Evolutionary conservation across 2,113 vertebrate genomes (phyloP), one percentile per base, ranked within the genome.

Genomic region (Engraulis encrasicolus): DNA sequence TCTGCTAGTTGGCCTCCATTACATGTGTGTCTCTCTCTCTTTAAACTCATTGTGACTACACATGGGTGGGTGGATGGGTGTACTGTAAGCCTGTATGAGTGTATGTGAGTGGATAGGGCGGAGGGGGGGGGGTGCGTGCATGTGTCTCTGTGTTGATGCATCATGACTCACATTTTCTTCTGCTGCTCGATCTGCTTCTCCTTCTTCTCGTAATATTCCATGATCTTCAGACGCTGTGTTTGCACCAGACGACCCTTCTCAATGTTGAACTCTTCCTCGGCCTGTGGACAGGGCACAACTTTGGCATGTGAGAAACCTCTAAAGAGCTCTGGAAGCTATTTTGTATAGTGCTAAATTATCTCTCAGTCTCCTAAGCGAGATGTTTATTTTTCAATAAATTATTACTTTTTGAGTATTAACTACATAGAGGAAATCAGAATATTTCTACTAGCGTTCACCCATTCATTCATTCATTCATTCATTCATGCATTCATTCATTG

Each of bases 191-290:
- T 99, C 91, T 99, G 98, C 88, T 99, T 99, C 89, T 99, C 98
- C 85, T 99, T 99, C 94, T 99, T 99, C 92, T 99, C 98, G 40
- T 99, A 99, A 87, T 99, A 99, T 85, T 99, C 98, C 98, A 99
- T 99, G 58, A 99, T 99, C 94, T 99, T 99, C 93, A 99, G 93
- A 87, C 98, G 96, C 91, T 99, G 98, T 5, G 98, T 99, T 88
- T 99, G 98, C 83, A 99, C 98, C 86, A 99, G 95, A 0, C 98
- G 97, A 81, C 98, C 98, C 89, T 99, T 99, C 93, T 99, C 98
- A 50, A 99, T 99, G 95, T 99, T 99, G 92, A 99, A 99, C 94
- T 99, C 98, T 89, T 99, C 98, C 90, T 99, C 98, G 45, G 98
- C 98, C 98, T 99, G 87, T 1, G 90, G 89, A 83, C 45, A 79